A percentile compares a stretch with the other conserved stretches of the same genome.
These are phyloP conservation scores for Petromus typicus DNA, from an alignment of 2,113 vertebrate genomes.

Conservation along the genomic window DNA sequence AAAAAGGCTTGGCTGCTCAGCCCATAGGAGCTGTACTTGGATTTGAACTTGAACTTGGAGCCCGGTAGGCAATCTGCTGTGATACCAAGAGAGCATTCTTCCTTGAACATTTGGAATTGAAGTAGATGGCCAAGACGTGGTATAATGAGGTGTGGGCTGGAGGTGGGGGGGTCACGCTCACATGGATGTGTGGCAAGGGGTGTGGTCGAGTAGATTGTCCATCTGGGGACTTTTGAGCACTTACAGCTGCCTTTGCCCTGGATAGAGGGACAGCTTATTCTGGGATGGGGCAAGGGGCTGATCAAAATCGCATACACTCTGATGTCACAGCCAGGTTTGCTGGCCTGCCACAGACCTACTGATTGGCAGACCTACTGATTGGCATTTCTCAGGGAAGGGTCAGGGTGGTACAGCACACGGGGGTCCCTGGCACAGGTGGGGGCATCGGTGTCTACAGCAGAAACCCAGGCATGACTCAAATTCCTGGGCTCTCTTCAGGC, in stretches of 20 bases:
- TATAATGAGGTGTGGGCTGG: not conserved
- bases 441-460: fast-evolving
- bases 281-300: not conserved
- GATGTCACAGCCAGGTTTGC: not conserved
- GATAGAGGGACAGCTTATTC: not conserved
- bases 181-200: fast-evolving
- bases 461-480: not conserved
- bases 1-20: not conserved
- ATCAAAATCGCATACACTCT: not conserved
- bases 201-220: not conserved
- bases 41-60: constrained; percentile 18
- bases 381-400: not conserved
- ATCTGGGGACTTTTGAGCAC: not conserved
- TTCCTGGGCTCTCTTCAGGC: not conserved
- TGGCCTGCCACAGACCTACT: no score
- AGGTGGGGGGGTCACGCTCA: not conserved
- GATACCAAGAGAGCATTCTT: not conserved
- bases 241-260: no score
- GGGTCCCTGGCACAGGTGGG: fast-evolving
- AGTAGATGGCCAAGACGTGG: not conserved
- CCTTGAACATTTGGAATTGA: not conserved
- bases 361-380: not conserved
- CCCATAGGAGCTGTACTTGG: not conserved
- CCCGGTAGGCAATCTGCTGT: not conserved
- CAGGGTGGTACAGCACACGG: fast-evolving